Evolutionary conservation across 2,888 invertebrate genomes (phyloP).

Genomic region (Acanthosepion esculentum): DNA sequence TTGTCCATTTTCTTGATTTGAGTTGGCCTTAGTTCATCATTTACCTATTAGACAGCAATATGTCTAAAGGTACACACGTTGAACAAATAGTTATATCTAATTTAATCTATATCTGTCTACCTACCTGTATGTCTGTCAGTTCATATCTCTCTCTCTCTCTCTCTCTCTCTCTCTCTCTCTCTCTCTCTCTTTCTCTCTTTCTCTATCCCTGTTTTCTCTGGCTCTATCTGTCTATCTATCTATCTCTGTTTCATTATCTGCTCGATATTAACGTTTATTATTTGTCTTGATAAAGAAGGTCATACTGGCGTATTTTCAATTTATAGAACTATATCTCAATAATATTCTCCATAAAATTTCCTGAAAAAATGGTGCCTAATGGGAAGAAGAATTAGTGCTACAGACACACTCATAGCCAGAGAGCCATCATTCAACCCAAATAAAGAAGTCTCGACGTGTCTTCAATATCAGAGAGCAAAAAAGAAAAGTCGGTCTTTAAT

Average conservation of each 20-base stretch:
- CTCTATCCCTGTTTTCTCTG: too few relatives aligned
- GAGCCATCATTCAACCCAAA: not conserved
- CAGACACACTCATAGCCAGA: not conserved
- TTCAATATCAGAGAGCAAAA: not conserved
- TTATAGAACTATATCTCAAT: not conserved
- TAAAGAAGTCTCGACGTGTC: not conserved
- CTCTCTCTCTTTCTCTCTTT: too few relatives aligned
- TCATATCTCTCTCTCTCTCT: too few relatives aligned
- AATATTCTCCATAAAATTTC: not conserved
- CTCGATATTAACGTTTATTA: not conserved
- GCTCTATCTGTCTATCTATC: not conserved
- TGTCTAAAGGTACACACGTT: too few relatives aligned
- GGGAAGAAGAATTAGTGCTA: not conserved
- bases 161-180: too few relatives aligned
- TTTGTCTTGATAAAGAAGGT: not conserved
- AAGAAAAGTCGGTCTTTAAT: constrained; percentile 14
- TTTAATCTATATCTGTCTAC: too few relatives aligned
- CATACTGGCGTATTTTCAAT: not conserved
- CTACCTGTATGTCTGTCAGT: too few relatives aligned
- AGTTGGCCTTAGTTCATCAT: too few relatives aligned
- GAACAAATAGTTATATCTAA: too few relatives aligned
- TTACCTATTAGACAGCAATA: too few relatives aligned
- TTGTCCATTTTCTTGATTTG: too few relatives aligned
- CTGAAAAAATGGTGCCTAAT: not conserved
- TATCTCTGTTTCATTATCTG: not conserved